phyloP scores from a whole-genome alignment of 2,888 invertebrate species.

The Cantharis lateralis region DNA sequence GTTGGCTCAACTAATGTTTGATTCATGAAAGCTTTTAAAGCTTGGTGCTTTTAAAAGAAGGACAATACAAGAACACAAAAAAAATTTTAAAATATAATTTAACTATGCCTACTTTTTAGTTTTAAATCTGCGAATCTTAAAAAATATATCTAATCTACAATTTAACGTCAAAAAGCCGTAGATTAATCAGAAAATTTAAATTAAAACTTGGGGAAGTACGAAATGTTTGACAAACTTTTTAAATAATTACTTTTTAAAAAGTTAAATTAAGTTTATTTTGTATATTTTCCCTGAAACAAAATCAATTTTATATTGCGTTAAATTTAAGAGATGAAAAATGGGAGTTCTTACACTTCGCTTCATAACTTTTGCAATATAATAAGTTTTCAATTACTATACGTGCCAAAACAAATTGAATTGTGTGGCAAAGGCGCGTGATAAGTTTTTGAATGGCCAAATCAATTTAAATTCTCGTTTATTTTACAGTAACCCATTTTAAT shows the following conservation, averaged over 20 bases:
- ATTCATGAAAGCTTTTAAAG: not conserved
- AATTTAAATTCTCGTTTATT: not conserved
- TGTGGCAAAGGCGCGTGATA: not conserved
- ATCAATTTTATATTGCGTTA: not conserved
- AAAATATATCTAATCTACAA: not conserved
- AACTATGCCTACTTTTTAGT: not conserved
- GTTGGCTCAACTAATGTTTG: not conserved
- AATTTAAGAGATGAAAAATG: not conserved
- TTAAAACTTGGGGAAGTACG: not conserved
- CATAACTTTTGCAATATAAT: not conserved
- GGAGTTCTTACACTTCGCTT: not conserved
- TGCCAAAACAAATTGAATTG: not conserved
- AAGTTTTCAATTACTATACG: not conserved
- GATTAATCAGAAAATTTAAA: not conserved
- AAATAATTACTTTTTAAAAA: not conserved
- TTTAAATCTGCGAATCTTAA: not conserved
- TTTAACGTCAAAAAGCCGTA: not conserved
- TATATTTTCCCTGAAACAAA: not conserved
- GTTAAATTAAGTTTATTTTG: not conserved
- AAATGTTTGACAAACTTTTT: not conserved
- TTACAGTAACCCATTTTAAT: not conserved
- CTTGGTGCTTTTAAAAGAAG: not conserved
- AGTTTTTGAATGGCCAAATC: not conserved
- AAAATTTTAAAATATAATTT: not conserved
- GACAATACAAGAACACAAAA: not conserved